Evolutionary conservation across 2,797 vertebrate species (phyloP), one percentile per base, ranked within the genome.

Genomic region (Syngnathus rostellatus): DNA sequence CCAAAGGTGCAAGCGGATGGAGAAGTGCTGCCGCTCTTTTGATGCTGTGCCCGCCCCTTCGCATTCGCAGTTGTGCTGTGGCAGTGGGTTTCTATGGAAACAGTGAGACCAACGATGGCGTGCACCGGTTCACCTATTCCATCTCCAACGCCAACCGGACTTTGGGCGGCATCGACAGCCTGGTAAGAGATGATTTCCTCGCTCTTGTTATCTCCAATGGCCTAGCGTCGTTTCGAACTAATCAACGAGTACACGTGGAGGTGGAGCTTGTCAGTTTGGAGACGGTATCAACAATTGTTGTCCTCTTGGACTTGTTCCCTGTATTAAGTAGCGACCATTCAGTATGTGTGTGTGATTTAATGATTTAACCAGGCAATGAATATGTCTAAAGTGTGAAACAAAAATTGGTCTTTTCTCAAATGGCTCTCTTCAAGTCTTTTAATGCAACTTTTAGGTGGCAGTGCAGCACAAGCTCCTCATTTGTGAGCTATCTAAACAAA

Each of bases 1-100:
- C 16, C 17, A 6, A 48, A 48, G 1, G 46, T 19, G 17, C 46
- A 48, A 19, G 5, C 46, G 6, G 46, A 48, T 16, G 5, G 46
- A 17, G 8, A 9, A 21, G 51, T 21, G 10, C n/a, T 8, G n/a
- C 3, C n/a, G 21, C 23, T 14, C 11, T 61, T n/a, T 21, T 61
- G 21, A 10, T 39, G 38, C n/a, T 21, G 3, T 21, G n/a, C 19
- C 39, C 8, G 31, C n/a, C 11, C 21, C 17, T 39, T 64, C 46
- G 21, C 12, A 8, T 53, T 54, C 31, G 0, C 79, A 98, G 97
- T 40, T 92, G 91, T 17, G 94, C 95, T 0, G 92, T 99, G 1
- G 95, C 94, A 37, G 73, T 96, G 54, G 97, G 97, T 89, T 99
- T 98, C 90, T 99, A 98, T 62, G 97, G 97, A 71, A 98, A 98